phyloP scores from a whole-genome alignment of 2,797 vertebrate species.

The Carapus acus region DNA sequence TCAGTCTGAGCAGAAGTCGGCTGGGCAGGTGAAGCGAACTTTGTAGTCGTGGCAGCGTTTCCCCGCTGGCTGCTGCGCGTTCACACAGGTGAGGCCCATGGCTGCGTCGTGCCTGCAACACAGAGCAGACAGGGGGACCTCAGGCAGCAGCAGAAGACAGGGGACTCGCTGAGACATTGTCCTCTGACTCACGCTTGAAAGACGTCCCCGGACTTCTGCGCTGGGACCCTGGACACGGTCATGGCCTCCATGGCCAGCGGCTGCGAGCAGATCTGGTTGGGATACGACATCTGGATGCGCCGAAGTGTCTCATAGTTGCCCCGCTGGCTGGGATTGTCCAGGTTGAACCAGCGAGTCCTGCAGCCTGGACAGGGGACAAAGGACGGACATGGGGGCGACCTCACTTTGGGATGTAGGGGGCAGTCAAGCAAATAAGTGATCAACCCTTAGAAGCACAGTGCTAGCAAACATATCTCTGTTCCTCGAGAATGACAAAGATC shows the following conservation, averaged over 20 bases:
- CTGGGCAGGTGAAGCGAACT: conserved; percentile 46
- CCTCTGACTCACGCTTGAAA: conserved; percentile 46
- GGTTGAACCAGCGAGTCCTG: conserved; percentile 54
- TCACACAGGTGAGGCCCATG: conserved; percentile 51
- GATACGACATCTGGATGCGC: conserved; percentile 23
- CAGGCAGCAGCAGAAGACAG: too few species aligned
- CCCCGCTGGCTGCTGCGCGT: conserved; percentile 33
- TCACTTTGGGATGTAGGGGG: background rate
- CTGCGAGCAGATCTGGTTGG: conserved; percentile 37
- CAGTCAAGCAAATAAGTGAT: too few species aligned
- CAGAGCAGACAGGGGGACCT: background rate
- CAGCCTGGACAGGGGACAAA: conserved; percentile 35
- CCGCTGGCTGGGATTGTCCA: conserved; percentile 29
- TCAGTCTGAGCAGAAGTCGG: conserved; percentile 31
- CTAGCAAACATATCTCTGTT: too few species aligned
- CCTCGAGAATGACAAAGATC: too few species aligned
- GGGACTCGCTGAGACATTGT: too few species aligned
- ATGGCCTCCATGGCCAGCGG: conserved; percentile 56
- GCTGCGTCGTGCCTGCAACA: conserved; percentile 50
- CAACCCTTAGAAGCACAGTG: too few species aligned
- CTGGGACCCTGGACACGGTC: conserved; percentile 33
- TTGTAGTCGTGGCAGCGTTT: conserved; percentile 52
- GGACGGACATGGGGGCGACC: background rate
- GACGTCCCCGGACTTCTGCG: conserved; percentile 31
- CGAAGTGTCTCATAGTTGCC: conserved; percentile 54